Evolutionary conservation across 2,888 invertebrate species (phyloP).

Genomic region (Dromius quadrimaculatus): DNA sequence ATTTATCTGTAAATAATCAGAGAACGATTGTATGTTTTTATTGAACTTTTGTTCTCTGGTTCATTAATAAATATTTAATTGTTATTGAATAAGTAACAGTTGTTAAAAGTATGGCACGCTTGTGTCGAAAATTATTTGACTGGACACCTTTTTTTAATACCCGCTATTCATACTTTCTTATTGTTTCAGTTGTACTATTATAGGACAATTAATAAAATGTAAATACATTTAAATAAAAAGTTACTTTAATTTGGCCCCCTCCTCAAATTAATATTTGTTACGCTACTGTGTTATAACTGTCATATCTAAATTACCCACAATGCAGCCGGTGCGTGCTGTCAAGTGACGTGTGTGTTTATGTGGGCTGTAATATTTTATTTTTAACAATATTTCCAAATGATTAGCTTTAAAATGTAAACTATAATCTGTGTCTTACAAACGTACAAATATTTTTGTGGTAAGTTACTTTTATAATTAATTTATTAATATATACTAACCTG

Average conservation of each 20-base stretch:
- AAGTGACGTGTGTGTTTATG: constrained; percentile 52
- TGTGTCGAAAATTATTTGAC: constrained; percentile 47
- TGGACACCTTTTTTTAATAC: constrained; percentile 49
- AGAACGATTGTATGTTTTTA: constrained; percentile 50
- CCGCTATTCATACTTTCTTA: constrained; percentile 51
- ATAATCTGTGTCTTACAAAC: constrained; percentile 32
- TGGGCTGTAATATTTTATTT: constrained; percentile 44
- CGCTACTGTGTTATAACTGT: constrained; percentile 9
- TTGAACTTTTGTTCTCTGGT: constrained; percentile 50
- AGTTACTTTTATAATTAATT: not conserved
- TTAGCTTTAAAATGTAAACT: constrained; percentile 45
- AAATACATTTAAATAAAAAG: constrained; percentile 45
- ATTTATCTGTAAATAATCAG: constrained; percentile 50
- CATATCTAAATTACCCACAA: constrained; percentile 34
- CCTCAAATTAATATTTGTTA: not conserved
- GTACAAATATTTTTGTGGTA: constrained; percentile 43
- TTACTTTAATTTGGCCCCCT: not conserved
- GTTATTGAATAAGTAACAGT: constrained; percentile 51
- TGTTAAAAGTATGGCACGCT: constrained; percentile 50
- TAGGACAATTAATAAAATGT: constrained; percentile 53
- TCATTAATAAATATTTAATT: constrained; percentile 50
- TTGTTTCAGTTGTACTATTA: constrained; percentile 52
- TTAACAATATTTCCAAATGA: constrained; percentile 33
- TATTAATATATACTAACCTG: constrained; percentile 11
- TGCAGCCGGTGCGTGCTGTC: constrained; percentile 21